Evolutionary conservation across 2,888 invertebrate species (phyloP), one percentile per base, ranked within the genome.

Genomic region (Drosophila demipolita): DNA sequence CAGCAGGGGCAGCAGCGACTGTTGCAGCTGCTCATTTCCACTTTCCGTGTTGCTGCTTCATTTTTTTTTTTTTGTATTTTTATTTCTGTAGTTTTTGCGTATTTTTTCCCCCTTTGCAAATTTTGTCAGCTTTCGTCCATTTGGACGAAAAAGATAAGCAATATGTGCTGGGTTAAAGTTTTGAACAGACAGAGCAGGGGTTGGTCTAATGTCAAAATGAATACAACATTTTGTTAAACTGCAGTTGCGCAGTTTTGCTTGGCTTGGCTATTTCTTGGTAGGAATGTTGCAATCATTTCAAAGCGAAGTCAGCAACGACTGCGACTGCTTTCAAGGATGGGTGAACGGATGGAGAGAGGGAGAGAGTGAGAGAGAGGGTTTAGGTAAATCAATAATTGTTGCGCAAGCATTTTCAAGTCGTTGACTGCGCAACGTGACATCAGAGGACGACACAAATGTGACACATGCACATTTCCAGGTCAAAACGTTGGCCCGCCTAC

Each of bases 381-480:
- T 59, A 45, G 65, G 50, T 57, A 79, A 79, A 75, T 75, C 75
- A 75, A 78, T 75, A 75, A 75, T 57, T 75, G 85, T 81, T 87
- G 85, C 89, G 84, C 89, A 83, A 89, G 82, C 78, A 73, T 73
- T 86, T 75, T 67, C 58, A 60, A 70, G 32, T 65, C 54, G 55
- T 58, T 55, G 61, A 50, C 69, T 80, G 80, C 80, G 62, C 77
- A 62, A 61, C 78, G 72, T 84, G 88, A 85, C 80, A 73, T 85
- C 78, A 61, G 59, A 55, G 55, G 52, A 65, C 23, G 54, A 66
- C 52, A 29, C 29, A 71, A 57, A 57, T 65, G 71, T 71, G 69
- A 70, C 73, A 81, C 73, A 82, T 70, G 68, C 68, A 88, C 87
- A 72, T 81, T 87, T 79, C 69, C 84, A 66, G 84, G 84, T 85